Evolutionary conservation across 2,113 vertebrate genomes (phyloP).

Genomic region (Emberiza fucata): DNA sequence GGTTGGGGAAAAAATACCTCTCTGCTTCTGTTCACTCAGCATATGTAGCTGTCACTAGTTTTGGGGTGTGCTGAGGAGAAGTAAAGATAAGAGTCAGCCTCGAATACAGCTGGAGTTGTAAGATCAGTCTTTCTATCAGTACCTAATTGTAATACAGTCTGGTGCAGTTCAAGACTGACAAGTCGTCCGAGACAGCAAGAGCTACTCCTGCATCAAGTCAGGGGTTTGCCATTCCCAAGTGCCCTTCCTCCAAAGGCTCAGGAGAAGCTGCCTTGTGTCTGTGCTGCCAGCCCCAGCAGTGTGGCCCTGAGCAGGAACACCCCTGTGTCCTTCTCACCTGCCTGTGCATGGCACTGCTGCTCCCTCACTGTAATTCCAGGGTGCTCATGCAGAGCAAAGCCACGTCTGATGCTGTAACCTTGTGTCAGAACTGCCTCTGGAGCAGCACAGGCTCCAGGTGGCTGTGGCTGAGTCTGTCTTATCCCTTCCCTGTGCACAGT

Average conservation of each 20-base stretch:
- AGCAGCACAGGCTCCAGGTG: not conserved
- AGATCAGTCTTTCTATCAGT: not conserved
- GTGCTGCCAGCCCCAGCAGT: not conserved
- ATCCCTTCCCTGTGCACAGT: fast-evolving
- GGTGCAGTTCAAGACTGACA: not conserved
- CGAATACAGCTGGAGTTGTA: not conserved
- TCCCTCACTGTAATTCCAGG: not conserved
- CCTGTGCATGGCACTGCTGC: not conserved
- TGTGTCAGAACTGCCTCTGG: not conserved
- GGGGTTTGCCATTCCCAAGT: not conserved
- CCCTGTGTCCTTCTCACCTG: not conserved
- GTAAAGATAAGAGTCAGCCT: not conserved
- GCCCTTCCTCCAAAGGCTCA: not conserved
- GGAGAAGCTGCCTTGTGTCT: fast-evolving
- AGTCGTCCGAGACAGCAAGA: fast-evolving
- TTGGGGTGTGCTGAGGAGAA: not conserved
- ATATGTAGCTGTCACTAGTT: not conserved
- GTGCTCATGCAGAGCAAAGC: not conserved
- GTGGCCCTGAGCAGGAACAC: not conserved
- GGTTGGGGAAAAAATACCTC: not conserved
- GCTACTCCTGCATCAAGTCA: not conserved
- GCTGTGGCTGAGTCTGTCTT: fast-evolving
- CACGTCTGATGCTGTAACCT: not conserved
- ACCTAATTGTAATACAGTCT: not conserved
- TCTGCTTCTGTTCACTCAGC: not conserved